Base-by-base conservation (phyloP, 1,140 invertebrate genomes). In the Homalodisca vitripennis region DNA sequence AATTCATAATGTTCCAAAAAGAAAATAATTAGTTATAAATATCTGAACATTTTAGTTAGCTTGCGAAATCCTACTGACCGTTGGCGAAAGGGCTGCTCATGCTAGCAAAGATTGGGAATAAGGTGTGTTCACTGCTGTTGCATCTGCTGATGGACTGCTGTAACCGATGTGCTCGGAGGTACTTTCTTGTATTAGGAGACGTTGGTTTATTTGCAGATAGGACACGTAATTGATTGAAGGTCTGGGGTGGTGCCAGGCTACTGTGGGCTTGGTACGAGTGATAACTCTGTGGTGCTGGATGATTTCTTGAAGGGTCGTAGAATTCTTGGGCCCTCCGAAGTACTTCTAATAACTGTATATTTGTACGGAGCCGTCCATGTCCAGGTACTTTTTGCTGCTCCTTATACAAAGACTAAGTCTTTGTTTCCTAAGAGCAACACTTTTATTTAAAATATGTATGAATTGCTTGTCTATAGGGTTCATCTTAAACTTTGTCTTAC, bases 311-410 rank as follows among this genome's bases (percentile, higher is more conserved):
- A 6, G 24, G 6, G 51, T 55, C 20, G 24, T 55, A 55, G 24
- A 13, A 55, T 10, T 55, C 51, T 55, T 55, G 51, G 20, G 51
- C 51, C 24, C 51, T 55, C 51, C 69, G 24, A 69, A 70, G 34
- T 70, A 70, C 66, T 69, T 73, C 66, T 69, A 70, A 69, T 55
- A 75, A 73, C 34, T 22, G 69, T 73, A 74, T 74, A 70, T 75
- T 74, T 68, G 73, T 73, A n/a, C 69, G 67, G 47, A 72, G 1
- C n/a, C 73, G 73, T 30, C 34, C 71, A 73, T 75, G 68, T 74
- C 70, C 70, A 46, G 73, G 74, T 29, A 75, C 64, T 72, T 74
- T 73, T 74, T 74, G 68, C 55, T 71, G 72, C 68, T 74, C 69
- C 73, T 73, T 75, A 73, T 73, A 66, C 34, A 73, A 67, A 72